Conservation (phyloP, 2,113 vertebrate genomes). For the Eretmochelys imbricata region DNA sequence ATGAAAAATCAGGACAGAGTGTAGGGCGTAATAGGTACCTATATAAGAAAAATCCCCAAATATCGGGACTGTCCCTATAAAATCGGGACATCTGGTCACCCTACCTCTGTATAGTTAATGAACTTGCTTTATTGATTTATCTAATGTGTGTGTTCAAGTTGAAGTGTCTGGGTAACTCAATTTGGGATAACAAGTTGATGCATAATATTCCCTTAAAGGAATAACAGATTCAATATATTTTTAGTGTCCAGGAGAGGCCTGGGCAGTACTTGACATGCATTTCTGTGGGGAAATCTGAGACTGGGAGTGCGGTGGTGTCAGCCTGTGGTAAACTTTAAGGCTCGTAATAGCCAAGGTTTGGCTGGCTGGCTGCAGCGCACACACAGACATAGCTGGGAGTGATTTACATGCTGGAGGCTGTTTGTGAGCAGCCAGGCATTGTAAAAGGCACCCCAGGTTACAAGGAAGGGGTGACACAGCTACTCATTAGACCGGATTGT, state of each 20-base stretch:
- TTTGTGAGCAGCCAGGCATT: background rate
- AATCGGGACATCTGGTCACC: no score
- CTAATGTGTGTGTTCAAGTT: background rate
- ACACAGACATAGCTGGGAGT: background rate
- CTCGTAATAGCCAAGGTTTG: background rate
- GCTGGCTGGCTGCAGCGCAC: background rate
- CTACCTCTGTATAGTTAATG: background rate
- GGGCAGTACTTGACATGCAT: background rate
- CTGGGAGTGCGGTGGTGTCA: background rate
- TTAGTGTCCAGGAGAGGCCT: background rate
- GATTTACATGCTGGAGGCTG: background rate
- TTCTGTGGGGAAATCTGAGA: background rate
- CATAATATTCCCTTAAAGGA: background rate
- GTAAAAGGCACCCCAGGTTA: background rate
- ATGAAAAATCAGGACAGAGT: no score
- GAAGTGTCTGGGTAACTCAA: background rate
- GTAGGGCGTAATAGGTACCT: no score
- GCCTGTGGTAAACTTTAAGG: background rate
- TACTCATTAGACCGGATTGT: background rate
- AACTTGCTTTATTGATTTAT: background rate
- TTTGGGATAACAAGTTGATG: background rate
- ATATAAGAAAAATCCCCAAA: no score
- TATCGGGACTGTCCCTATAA: no score
- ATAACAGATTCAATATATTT: background rate
- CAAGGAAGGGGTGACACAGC: background rate